Conservation (phyloP, 2,113 vertebrate genomes). For the Hydrolagus affinis region DNA sequence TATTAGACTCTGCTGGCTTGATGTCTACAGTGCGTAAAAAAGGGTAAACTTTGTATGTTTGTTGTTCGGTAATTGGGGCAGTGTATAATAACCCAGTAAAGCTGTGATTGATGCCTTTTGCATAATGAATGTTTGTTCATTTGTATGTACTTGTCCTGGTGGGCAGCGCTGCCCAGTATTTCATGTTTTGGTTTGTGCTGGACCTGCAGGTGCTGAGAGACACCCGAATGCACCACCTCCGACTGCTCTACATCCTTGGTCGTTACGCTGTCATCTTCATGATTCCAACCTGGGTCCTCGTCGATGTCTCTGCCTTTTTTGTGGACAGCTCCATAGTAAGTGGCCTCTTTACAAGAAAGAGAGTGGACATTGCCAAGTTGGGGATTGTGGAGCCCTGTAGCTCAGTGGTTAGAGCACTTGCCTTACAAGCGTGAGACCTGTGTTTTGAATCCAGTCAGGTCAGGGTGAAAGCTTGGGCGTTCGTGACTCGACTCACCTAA, state of each 20-base stretch:
- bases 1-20: neutral
- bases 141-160: neutral
- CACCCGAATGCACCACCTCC: conserved; percentile 80
- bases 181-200: conserved; percentile 19
- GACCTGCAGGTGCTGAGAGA: conserved; percentile 74
- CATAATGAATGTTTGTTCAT: neutral
- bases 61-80: neutral
- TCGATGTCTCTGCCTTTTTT: conserved; percentile 86
- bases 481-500: too few species aligned
- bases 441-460: too few species aligned
- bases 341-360: neutral
- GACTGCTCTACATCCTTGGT: conserved; percentile 83
- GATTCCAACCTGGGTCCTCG: conserved; percentile 91
- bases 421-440: too few species aligned
- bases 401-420: too few species aligned
- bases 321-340: conserved; percentile 86
- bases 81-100: too few species aligned
- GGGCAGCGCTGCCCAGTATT: neutral
- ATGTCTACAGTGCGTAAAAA: neutral
- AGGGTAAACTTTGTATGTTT: neutral
- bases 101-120: neutral
- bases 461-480: too few species aligned
- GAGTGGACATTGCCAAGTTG: neutral
- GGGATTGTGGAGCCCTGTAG: too few species aligned
- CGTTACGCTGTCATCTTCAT: conserved; percentile 92